phyloP scores from a whole-genome alignment of 2,113 vertebrate species.

The Dipodomys spectabilis region DNA sequence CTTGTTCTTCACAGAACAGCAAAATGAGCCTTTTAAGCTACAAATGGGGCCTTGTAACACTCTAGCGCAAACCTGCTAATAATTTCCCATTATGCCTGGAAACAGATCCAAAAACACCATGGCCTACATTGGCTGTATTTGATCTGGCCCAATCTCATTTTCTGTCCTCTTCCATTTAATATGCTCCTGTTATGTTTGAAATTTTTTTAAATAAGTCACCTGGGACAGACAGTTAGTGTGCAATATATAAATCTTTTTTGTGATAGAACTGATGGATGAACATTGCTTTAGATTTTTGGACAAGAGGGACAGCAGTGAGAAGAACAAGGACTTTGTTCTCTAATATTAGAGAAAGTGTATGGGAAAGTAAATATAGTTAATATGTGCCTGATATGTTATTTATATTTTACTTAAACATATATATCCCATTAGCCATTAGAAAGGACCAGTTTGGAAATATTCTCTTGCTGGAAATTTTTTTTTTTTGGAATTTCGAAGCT shows the following conservation, averaged over 20 bases:
- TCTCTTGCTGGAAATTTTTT: not conserved
- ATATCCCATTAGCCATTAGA: not conserved
- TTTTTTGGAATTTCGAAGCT: constrained; percentile 5
- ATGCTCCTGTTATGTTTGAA: not conserved
- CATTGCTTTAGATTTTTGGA: constrained; percentile 45
- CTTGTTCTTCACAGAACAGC: not conserved
- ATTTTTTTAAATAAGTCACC: constrained; percentile 45
- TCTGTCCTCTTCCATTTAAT: not conserved
- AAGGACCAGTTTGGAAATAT: not conserved
- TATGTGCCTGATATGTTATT: not conserved
- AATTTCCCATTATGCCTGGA: not conserved
- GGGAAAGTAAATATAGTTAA: not conserved
- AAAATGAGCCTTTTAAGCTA: not conserved
- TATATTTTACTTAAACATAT: not conserved
- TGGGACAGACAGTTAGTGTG: not conserved
- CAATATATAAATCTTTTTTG: constrained; percentile 8
- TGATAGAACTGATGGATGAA: constrained; percentile 10
- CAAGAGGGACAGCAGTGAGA: not conserved
- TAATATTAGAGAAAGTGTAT: not conserved
- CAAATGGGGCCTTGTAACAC: not conserved
- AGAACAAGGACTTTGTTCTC: constrained; percentile 9
- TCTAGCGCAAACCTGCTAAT: not conserved
- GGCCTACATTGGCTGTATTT: not conserved
- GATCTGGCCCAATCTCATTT: not conserved
- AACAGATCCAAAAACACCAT: constrained; percentile 18